phyloP scores from a whole-genome alignment of 2,113 vertebrate genomes.

The Lamprotornis superbus region DNA sequence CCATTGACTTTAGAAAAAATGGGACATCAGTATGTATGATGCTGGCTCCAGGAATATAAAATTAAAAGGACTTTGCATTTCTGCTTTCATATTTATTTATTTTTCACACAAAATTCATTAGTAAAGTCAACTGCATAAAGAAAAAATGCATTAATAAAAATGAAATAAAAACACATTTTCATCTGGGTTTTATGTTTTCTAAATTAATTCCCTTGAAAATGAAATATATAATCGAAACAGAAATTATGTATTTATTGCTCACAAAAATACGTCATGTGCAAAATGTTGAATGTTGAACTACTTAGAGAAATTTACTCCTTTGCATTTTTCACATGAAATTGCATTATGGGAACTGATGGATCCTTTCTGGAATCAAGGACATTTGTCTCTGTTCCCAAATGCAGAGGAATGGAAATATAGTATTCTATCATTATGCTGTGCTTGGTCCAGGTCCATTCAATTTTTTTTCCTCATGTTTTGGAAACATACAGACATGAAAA shows the following conservation, averaged over 20 bases:
- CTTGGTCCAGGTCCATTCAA: conserved; percentile 63
- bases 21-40: background rate
- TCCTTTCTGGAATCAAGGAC: conserved; percentile 56
- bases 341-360: conserved; percentile 56
- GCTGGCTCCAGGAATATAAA: background rate
- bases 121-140: background rate
- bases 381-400: conserved; percentile 62
- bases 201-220: conserved; percentile 45
- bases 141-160: background rate
- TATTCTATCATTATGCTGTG: conserved; percentile 59
- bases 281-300: conserved; percentile 57
- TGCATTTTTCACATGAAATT: conserved; percentile 57
- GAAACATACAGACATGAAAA: conserved; percentile 71
- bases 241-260: conserved; percentile 59
- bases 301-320: conserved; percentile 63
- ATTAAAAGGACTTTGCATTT: background rate
- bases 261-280: conserved; percentile 34
- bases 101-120: background rate
- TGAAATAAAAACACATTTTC: background rate
- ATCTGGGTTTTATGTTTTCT: conserved; percentile 45
- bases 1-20: background rate
- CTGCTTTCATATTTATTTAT: background rate
- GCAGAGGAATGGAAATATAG: conserved; percentile 60
- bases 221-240: conserved; percentile 56
- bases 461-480: conserved; percentile 70